Conservation (phyloP, 2,888 invertebrate species). For the Ariolimax columbianus region DNA sequence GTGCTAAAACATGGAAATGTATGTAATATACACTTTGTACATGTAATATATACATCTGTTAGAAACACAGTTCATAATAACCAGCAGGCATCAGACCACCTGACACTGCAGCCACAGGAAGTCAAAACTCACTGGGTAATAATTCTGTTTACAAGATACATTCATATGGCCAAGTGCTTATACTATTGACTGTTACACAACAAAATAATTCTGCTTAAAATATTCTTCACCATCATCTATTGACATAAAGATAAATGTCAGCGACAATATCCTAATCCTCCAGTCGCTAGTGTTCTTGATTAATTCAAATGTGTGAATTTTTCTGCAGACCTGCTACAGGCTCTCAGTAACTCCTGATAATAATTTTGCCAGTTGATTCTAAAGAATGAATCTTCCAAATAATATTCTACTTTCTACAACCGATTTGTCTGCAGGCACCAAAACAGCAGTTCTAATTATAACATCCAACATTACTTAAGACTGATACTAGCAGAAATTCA, state of each 20-base stretch:
- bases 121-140: neutral
- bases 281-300: neutral
- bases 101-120: neutral
- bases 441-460: neutral
- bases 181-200: neutral
- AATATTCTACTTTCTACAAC: neutral
- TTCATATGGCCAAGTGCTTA: neutral
- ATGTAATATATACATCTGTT: conserved; percentile 2
- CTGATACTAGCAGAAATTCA: neutral
- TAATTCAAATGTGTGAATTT: neutral
- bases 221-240: neutral
- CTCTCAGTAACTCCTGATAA: too few species aligned
- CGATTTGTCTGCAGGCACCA: neutral
- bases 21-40: conserved; percentile 21
- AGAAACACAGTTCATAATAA: neutral
- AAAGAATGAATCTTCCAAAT: neutral
- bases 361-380: too few species aligned
- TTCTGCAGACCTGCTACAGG: too few species aligned
- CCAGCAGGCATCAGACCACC: conserved; percentile 1
- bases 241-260: too few species aligned
- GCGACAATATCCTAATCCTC: neutral
- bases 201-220: neutral
- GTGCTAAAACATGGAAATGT: neutral
- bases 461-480: neutral
- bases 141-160: neutral